phyloP scores from a whole-genome alignment of 2,888 invertebrate genomes.

The Gortyna flavago region DNA sequence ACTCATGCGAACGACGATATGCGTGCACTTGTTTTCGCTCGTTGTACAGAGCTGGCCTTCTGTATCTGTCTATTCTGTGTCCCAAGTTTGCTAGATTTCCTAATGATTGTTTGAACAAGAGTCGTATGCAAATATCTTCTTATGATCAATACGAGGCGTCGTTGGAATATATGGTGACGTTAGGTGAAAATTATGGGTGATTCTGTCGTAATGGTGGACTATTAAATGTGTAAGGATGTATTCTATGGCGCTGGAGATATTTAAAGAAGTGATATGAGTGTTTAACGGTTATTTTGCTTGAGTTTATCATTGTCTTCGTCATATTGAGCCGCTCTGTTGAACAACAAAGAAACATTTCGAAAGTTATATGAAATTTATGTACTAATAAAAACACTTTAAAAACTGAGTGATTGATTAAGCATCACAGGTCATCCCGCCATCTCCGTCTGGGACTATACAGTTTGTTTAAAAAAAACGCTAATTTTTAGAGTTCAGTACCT shows the following conservation, averaged over 20 bases:
- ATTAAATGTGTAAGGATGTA: conserved; percentile 16
- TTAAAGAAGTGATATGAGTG: conserved; percentile 20
- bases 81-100: conserved; percentile 45
- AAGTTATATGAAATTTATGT: neutral
- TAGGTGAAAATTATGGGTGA: conserved; percentile 42
- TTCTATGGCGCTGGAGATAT: conserved; percentile 12
- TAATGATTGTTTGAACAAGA: conserved; percentile 56
- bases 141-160: conserved; percentile 59
- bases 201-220: conserved; percentile 44
- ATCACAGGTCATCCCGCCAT: too few species aligned
- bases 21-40: neutral
- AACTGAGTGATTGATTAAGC: too few species aligned
- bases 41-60: neutral
- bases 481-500: too few species aligned
- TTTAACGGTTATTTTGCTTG: conserved; percentile 10
- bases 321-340: neutral
- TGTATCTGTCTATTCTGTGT: neutral
- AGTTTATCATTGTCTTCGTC: neutral
- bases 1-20: too few species aligned
- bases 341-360: too few species aligned
- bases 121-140: conserved; percentile 55
- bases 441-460: too few species aligned
- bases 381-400: too few species aligned
- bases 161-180: conserved; percentile 45
- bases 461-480: too few species aligned